Evolutionary conservation across 2,113 vertebrate genomes (phyloP).

Genomic region (Coreoperca whiteheadi): DNA sequence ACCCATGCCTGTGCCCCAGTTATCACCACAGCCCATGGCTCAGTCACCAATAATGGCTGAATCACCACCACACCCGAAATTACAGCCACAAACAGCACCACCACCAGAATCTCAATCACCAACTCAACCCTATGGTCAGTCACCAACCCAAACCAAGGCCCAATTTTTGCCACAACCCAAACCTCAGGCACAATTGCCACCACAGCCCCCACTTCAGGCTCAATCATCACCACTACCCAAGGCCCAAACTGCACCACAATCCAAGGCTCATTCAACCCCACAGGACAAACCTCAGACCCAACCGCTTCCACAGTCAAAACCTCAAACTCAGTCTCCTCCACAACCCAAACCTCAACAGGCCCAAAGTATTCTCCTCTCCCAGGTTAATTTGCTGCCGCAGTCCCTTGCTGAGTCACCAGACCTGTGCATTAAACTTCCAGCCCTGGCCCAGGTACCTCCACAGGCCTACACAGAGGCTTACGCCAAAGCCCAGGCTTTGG

Average conservation of each 20-base stretch:
- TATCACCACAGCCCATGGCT: not conserved
- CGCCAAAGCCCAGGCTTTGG: constrained; percentile 79
- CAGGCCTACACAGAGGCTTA: constrained; percentile 84
- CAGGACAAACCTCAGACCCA: constrained; percentile 37
- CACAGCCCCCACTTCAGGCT: constrained; percentile 23
- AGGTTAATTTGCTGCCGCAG: constrained; percentile 48
- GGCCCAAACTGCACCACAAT: constrained; percentile 14
- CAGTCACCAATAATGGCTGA: not conserved
- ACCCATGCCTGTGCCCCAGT: not conserved
- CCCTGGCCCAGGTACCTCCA: constrained; percentile 73
- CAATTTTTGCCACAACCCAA: constrained; percentile 6
- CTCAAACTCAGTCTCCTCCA: constrained; percentile 18
- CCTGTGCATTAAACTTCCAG: constrained; percentile 57
- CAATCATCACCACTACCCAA: constrained; percentile 1
- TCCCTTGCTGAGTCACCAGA: constrained; percentile 65
- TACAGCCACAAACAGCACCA: not conserved
- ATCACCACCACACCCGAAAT: not conserved
- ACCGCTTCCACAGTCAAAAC: not conserved
- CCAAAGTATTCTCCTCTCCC: constrained; percentile 22
- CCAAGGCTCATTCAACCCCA: constrained; percentile 34
- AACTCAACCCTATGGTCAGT: constrained; percentile 16
- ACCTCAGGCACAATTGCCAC: constrained; percentile 39
- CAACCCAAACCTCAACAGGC: constrained; percentile 48
- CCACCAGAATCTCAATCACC: constrained; percentile 9
- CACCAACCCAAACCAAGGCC: not conserved